Percentiles rank a stretch among this genome's conserved stretches.
Evolutionary conservation across 2,888 invertebrate species (phyloP).

Genomic region (Amorpha juglandis): DNA sequence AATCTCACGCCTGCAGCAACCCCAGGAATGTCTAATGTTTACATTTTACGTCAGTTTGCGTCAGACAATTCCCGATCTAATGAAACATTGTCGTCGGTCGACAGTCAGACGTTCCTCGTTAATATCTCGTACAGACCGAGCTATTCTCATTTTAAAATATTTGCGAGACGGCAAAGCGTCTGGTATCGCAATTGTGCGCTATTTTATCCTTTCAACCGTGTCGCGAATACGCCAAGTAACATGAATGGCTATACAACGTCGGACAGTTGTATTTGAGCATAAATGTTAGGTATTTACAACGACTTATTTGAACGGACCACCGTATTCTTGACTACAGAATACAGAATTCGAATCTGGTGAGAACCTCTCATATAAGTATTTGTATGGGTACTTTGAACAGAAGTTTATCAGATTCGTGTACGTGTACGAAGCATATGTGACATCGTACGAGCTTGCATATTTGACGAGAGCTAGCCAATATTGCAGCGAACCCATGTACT

Average conservation of each 20-base stretch:
- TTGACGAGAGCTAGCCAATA: neutral
- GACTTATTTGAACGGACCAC: no score
- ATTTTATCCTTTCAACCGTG: neutral
- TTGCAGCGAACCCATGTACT: no score
- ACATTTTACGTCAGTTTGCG: neutral
- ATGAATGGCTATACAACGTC: neutral
- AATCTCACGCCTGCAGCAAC: neutral
- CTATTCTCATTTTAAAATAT: constrained; percentile 12
- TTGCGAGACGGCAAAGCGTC: neutral
- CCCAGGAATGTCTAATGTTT: neutral
- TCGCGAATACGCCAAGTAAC: neutral
- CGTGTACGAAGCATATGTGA: no score
- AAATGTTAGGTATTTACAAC: no score
- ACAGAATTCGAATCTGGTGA: no score
- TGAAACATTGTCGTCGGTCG: constrained; percentile 7
- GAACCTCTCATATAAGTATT: no score
- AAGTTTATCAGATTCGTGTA: no score
- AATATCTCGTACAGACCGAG: neutral
- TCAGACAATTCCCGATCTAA: neutral
- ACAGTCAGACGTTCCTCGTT: neutral
- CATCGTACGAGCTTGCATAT: neutral
- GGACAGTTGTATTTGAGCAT: no score
- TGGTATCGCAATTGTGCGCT: neutral
- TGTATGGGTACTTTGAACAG: no score
- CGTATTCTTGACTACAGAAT: no score